These are phyloP conservation scores for Calypte anna DNA, from an alignment of 2,113 vertebrate species.

Conservation along the genomic window DNA sequence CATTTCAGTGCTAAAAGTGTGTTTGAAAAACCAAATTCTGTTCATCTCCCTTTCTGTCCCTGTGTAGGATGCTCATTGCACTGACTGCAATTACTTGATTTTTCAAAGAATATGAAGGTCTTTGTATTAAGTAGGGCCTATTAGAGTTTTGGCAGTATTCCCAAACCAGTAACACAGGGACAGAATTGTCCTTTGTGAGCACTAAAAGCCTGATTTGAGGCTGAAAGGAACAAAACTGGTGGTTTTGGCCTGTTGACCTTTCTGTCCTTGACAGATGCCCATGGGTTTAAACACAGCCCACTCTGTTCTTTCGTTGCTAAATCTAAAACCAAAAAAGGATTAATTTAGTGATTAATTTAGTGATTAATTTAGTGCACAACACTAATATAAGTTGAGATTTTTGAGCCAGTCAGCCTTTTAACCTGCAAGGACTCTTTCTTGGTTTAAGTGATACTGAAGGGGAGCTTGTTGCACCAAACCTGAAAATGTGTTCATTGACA, in stretches of 20 bases:
- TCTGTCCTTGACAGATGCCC: conserved; percentile 10
- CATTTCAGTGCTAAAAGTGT: background rate
- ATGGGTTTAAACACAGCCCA: background rate
- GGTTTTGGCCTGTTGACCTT: conserved; percentile 36
- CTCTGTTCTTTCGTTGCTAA: background rate
- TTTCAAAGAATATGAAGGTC: conserved; percentile 29
- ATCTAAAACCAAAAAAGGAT: background rate
- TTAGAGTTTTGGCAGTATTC: conserved; percentile 62
- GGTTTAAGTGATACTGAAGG: background rate
- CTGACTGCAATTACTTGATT: background rate
- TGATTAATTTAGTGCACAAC: background rate
- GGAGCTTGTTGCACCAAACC: background rate
- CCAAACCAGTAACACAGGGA: conserved; percentile 30
- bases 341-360: background rate
- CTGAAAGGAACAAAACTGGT: background rate
- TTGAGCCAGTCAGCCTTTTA: background rate
- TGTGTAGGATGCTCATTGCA: background rate
- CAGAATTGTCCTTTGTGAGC: conserved; percentile 31
- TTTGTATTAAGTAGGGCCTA: conserved; percentile 35
- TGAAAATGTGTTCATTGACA: background rate
- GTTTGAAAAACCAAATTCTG: conserved; percentile 5
- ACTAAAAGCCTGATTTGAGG: conserved; percentile 22
- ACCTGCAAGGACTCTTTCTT: background rate
- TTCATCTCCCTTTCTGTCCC: conserved; percentile 27
- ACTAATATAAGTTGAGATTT: background rate